phyloP scores from a whole-genome alignment of 2,113 vertebrate genomes.

The Lepidothrix coronata region DNA sequence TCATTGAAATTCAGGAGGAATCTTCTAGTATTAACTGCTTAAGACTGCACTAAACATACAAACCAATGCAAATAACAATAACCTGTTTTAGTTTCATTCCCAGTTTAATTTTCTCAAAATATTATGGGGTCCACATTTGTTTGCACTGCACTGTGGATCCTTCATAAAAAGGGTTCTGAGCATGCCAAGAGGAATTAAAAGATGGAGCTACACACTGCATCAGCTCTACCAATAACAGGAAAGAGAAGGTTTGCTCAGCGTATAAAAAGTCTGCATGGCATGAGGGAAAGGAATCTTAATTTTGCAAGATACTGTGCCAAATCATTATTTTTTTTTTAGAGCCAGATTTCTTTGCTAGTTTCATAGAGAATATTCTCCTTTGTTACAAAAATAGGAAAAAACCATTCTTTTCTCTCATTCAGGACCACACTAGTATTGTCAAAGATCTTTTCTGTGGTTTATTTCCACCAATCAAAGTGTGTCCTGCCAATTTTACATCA shows the following conservation, averaged over 20 bases:
- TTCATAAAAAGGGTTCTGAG: background rate
- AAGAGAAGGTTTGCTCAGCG: background rate
- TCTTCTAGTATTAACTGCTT: background rate
- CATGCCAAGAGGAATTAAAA: background rate
- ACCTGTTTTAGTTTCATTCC: background rate
- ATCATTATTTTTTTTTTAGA: background rate
- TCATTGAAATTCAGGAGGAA: background rate
- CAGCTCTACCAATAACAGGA: background rate
- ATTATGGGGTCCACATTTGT: background rate
- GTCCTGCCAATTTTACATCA: slow-evolving; percentile 34
- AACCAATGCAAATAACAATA: slow-evolving; percentile 5
- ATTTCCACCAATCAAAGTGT: slow-evolving; percentile 7
- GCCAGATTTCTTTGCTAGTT: background rate
- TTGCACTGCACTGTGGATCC: background rate
- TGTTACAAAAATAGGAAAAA: background rate
- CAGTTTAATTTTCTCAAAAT: slow-evolving; percentile 6
- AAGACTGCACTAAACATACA: background rate
- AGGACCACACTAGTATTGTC: background rate
- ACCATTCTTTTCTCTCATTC: background rate
- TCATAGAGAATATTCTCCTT: background rate
- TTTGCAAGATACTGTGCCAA: background rate
- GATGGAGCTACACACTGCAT: background rate
- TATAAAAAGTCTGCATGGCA: background rate
- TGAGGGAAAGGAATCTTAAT: background rate
- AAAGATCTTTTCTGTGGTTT: background rate